phyloP scores from a whole-genome alignment of 2,113 vertebrate genomes.

The Corapipo altera region DNA sequence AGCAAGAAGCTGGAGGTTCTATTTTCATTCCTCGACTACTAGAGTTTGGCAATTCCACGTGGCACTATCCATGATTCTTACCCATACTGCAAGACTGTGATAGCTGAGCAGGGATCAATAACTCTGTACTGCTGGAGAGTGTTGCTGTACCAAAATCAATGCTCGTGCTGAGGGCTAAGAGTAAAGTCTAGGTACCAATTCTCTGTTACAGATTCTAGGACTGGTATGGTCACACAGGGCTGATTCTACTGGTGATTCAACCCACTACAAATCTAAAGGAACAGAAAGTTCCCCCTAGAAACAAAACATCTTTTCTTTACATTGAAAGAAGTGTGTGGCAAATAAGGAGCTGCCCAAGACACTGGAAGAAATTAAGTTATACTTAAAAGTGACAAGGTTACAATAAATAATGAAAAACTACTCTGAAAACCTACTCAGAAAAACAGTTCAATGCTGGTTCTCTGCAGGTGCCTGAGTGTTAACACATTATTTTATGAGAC shows the following conservation, averaged over 20 bases:
- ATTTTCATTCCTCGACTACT: background rate
- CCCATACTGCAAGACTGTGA: background rate
- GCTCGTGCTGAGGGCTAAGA: background rate
- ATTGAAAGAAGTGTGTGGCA: background rate
- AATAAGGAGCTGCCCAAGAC: background rate
- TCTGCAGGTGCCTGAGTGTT: background rate
- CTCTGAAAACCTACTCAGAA: background rate
- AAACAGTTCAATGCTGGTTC: background rate
- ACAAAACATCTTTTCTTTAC: background rate
- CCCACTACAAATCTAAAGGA: background rate
- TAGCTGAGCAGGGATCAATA: background rate
- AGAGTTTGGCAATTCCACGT: background rate
- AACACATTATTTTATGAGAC: background rate
- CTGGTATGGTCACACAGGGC: background rate
- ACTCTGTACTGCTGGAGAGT: background rate
- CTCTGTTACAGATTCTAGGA: background rate
- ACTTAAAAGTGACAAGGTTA: background rate
- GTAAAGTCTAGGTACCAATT: background rate
- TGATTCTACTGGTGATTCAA: background rate
- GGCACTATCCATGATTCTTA: background rate
- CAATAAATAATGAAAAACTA: background rate
- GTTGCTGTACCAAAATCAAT: background rate
- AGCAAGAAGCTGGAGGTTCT: background rate
- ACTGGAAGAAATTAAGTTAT: background rate
- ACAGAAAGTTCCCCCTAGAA: background rate